These are phyloP conservation scores for Aricia agestis DNA, from an alignment of 1,140 invertebrate genomes.

Conservation along the genomic window DNA sequence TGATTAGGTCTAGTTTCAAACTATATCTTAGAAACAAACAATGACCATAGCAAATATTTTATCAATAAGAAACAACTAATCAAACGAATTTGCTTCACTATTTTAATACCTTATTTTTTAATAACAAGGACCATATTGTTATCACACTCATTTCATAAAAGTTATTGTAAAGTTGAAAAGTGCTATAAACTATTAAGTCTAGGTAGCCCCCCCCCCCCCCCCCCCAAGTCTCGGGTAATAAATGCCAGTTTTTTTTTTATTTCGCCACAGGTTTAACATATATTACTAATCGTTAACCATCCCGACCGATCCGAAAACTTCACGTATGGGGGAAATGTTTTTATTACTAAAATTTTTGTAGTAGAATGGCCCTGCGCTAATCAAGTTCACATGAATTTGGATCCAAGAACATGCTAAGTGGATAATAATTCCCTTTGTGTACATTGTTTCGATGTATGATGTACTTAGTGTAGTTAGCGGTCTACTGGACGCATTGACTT, in stretches of 20 bases:
- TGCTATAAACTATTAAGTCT: no score
- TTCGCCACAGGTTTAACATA: no score
- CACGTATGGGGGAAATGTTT: no score
- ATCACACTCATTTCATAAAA: no score
- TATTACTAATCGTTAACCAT: no score
- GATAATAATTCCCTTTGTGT: slow-evolving; percentile 17
- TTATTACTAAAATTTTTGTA: no score
- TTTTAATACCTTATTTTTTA: background rate
- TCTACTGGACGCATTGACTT: background rate
- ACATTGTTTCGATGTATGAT: slow-evolving; percentile 19
- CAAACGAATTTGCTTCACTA: background rate
- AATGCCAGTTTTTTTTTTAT: no score
- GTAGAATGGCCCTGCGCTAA: slow-evolving; percentile 19
- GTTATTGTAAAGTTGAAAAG: no score
- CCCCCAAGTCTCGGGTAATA: no score
- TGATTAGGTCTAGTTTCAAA: background rate
- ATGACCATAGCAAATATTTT: background rate
- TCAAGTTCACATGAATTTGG: slow-evolving; percentile 17
- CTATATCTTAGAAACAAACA: background rate
- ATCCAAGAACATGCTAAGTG: slow-evolving; percentile 20
- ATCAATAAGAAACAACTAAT: background rate
- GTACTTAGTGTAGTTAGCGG: background rate
- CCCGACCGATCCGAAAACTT: no score
- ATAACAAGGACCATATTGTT: no score
- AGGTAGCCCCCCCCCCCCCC: no score